Percentiles rank a stretch among this genome's conserved stretches.
phyloP scores from a whole-genome alignment of 2,113 vertebrate genomes.

The Heterotilapia buettikoferi region DNA sequence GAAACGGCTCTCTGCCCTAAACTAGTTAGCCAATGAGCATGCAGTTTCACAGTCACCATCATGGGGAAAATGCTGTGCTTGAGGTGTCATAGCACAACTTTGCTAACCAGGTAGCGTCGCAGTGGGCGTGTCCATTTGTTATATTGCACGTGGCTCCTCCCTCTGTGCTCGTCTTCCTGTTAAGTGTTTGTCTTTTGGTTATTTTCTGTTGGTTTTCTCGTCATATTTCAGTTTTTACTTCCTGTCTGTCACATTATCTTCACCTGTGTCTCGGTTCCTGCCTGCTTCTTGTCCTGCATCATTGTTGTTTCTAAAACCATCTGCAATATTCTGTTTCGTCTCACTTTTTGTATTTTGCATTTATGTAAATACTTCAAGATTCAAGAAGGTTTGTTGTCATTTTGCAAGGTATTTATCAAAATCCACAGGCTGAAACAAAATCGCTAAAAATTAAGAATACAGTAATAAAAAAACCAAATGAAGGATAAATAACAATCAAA shows the following conservation, averaged over 20 bases:
- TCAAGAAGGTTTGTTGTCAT: not conserved
- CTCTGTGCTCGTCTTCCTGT: not conserved
- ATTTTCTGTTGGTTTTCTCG: not conserved
- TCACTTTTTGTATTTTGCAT: not conserved
- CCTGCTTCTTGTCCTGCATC: not conserved
- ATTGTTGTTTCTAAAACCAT: not conserved
- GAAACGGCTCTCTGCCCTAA: not conserved
- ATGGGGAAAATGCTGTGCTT: not conserved
- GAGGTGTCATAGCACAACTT: not conserved
- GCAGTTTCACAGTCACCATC: not conserved
- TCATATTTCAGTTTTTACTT: not conserved
- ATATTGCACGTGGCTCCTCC: not conserved
- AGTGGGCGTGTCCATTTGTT: not conserved
- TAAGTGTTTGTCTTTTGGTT: not conserved
- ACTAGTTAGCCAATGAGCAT: not conserved
- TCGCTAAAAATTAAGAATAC: not conserved
- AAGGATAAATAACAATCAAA: not conserved
- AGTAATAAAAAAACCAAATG: rapidly evolving
- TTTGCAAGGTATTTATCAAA: not conserved
- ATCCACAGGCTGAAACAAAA: not conserved
- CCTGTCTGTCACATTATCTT: not conserved
- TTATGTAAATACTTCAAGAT: not conserved
- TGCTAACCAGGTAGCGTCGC: not conserved
- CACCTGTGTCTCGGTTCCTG: not conserved
- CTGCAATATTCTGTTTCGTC: rapidly evolving